These are phyloP conservation scores for Vesta saturnalis DNA, from an alignment of 2,888 invertebrate species.

Conservation along the genomic window DNA sequence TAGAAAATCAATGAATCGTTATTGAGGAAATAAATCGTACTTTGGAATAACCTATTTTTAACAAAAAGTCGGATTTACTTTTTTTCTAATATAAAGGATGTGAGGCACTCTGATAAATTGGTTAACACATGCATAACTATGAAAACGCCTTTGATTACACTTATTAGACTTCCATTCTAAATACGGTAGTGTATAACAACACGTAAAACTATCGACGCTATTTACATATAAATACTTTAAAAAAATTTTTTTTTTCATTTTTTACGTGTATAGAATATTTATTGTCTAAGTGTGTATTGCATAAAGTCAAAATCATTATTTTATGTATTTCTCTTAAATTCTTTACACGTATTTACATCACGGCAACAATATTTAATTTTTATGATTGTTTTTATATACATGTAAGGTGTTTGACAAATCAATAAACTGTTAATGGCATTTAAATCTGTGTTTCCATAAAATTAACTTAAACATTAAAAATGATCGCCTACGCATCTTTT, in stretches of 20 bases:
- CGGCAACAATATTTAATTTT: too few species aligned
- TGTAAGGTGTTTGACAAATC: too few species aligned
- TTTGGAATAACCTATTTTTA: neutral
- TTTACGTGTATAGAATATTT: neutral
- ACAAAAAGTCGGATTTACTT: too few species aligned
- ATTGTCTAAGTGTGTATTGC: neutral
- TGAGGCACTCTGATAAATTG: neutral
- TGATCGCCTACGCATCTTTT: too few species aligned
- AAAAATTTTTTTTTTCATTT: neutral
- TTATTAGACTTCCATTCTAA: conserved; percentile 4
- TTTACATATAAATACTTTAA: conserved; percentile 7
- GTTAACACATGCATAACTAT: neutral
- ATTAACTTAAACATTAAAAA: too few species aligned
- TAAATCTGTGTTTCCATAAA: too few species aligned
- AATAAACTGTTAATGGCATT: too few species aligned
- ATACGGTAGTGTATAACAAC: neutral
- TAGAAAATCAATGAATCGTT: neutral
- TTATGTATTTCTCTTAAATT: too few species aligned
- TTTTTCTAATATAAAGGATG: too few species aligned
- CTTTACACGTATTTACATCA: too few species aligned
- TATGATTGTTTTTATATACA: too few species aligned
- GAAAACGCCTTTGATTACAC: neutral
- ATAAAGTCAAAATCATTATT: too few species aligned
- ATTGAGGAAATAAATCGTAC: neutral
- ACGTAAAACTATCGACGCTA: neutral